These are phyloP conservation scores for Cyprinodon variegatus DNA, from an alignment of 2,113 vertebrate genomes.

Conservation along the genomic window DNA sequence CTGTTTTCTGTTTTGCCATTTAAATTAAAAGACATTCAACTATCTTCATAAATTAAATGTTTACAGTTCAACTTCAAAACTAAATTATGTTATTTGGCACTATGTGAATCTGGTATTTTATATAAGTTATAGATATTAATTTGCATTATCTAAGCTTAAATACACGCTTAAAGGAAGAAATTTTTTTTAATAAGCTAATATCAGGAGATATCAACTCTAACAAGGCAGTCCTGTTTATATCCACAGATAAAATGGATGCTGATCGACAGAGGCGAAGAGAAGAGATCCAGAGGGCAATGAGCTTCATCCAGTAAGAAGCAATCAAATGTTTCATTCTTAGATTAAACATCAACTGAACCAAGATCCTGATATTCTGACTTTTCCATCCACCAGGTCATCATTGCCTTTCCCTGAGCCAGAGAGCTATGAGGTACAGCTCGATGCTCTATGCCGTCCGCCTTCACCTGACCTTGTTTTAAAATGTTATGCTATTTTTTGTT, in stretches of 20 bases:
- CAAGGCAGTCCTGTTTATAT: conserved; percentile 10
- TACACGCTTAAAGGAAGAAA: not conserved
- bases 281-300: conserved; percentile 96
- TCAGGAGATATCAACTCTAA: not conserved
- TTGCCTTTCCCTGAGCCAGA: conserved; percentile 92
- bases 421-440: conserved; percentile 88
- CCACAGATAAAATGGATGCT: conserved; percentile 80
- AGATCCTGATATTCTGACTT: not conserved
- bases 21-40: not conserved
- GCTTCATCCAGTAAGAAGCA: conserved; percentile 94
- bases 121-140: not conserved
- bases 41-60: not conserved
- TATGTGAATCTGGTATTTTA: not conserved
- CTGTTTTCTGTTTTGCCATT: not conserved
- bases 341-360: not conserved
- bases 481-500: not conserved
- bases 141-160: not conserved
- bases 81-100: not conserved
- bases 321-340: not conserved
- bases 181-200: not conserved
- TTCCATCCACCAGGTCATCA: conserved; percentile 84
- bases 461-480: not conserved
- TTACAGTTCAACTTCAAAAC: not conserved
- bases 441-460: not conserved
- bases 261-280: conserved; percentile 93